phyloP scores from a whole-genome alignment of 1,140 invertebrate genomes.

The Tetranychus urticae region DNA sequence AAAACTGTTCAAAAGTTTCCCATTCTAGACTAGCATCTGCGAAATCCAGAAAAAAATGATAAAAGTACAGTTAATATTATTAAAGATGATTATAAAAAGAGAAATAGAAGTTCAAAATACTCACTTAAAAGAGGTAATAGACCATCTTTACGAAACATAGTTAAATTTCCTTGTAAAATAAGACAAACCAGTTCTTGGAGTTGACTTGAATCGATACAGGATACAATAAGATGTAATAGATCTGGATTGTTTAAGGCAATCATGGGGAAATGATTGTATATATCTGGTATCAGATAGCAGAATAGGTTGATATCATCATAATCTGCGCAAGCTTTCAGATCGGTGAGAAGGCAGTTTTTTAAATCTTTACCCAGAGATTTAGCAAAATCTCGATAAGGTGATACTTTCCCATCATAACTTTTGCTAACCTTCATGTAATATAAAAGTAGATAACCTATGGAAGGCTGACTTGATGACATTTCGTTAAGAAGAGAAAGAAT shows the following conservation, averaged over 20 bases:
- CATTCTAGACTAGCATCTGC: conserved; percentile 51
- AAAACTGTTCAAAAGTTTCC: conserved; percentile 91
- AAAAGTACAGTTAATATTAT: neutral
- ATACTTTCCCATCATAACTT: conserved; percentile 10
- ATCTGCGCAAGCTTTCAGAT: conserved; percentile 40
- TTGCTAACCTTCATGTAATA: conserved; percentile 56
- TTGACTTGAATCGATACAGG: conserved; percentile 56
- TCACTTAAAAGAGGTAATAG: conserved; percentile 23
- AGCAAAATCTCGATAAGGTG: conserved; percentile 13
- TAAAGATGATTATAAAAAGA: neutral
- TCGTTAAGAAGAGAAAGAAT: conserved; percentile 44
- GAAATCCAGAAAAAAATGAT: conserved; percentile 27
- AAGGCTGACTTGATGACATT: conserved; percentile 35
- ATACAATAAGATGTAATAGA: conserved; percentile 59
- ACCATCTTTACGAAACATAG: conserved; percentile 27
- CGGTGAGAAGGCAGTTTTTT: conserved; percentile 11
- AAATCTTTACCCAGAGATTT: conserved; percentile 12
- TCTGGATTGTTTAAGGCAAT: conserved; percentile 60
- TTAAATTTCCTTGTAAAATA: conserved; percentile 56
- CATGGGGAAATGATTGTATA: conserved; percentile 61
- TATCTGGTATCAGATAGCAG: conserved; percentile 66
- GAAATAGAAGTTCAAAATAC: conserved; percentile 19
- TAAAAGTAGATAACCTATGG: conserved; percentile 56
- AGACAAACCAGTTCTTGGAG: conserved; percentile 67
- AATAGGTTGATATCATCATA: conserved; percentile 52